These are phyloP conservation scores for Arion vulgaris DNA, from an alignment of 1,140 invertebrate species.

Conservation along the genomic window DNA sequence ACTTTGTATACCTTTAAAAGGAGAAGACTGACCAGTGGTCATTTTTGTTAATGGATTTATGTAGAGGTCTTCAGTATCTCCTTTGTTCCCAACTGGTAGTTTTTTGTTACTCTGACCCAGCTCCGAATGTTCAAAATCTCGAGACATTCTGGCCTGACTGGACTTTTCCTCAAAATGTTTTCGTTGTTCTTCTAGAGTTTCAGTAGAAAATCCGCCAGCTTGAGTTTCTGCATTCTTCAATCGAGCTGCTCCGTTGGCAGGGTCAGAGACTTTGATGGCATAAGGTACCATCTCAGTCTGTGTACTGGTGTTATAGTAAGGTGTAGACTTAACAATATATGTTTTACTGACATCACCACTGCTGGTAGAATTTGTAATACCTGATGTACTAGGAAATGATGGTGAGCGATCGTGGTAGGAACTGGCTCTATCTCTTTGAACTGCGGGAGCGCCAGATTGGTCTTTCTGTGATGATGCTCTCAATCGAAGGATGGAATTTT, in stretches of 20 bases:
- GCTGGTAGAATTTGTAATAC: neutral
- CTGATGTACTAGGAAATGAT: neutral
- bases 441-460: neutral
- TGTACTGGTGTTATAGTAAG: conserved; percentile 69
- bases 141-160: conserved; percentile 46
- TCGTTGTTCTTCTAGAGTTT: conserved; percentile 32
- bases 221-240: conserved; percentile 41
- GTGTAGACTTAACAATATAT: conserved; percentile 59
- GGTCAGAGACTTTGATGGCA: conserved; percentile 43
- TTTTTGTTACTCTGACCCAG: neutral
- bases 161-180: conserved; percentile 48
- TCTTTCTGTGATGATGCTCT: neutral
- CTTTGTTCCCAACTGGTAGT: neutral
- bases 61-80: conserved; percentile 6
- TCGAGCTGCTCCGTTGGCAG: neutral
- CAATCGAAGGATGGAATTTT: neutral
- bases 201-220: conserved; percentile 38
- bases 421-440: conserved; percentile 25
- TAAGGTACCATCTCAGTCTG: conserved; percentile 60
- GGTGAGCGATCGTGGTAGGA: neutral
- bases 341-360: conserved; percentile 24
- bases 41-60: neutral
- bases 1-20: conserved; percentile 42
- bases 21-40: neutral
- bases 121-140: conserved; percentile 39